Conservation (phyloP, 2,797 vertebrate species). For the Austrolebias charrua region DNA sequence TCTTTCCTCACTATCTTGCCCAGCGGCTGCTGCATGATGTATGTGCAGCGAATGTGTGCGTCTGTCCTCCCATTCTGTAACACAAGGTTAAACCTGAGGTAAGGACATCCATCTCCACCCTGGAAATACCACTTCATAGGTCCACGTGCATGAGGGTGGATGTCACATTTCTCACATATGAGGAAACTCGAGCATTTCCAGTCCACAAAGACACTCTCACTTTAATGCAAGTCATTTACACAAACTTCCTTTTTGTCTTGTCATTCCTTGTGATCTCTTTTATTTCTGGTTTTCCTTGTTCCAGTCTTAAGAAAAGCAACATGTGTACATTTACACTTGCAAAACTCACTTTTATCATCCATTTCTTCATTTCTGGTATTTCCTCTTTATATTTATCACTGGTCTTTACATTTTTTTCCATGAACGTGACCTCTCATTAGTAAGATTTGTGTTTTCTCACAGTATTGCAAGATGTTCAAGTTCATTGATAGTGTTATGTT, state of each 20-base stretch:
- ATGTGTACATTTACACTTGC: background rate
- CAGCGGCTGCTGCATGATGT: conserved; percentile 38
- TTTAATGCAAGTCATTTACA: conserved; percentile 25
- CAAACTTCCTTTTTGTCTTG: conserved; percentile 25
- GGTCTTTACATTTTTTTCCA: too few species aligned
- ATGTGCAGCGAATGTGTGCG: background rate
- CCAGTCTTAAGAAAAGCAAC: background rate
- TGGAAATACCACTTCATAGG: conserved; percentile 38
- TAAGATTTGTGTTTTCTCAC: too few species aligned
- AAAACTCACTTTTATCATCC: background rate
- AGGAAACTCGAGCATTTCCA: conserved; percentile 34
- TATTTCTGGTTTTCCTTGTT: background rate
- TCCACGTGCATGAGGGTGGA: conserved; percentile 20
- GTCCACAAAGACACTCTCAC: conserved; percentile 34
- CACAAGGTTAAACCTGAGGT: conserved; percentile 29
- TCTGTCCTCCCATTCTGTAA: conserved; percentile 9
- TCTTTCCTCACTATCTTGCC: conserved; percentile 66
- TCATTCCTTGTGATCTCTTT: conserved; percentile 22
- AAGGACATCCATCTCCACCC: conserved; percentile 31
- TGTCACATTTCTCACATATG: conserved; percentile 45
- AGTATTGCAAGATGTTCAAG: background rate
- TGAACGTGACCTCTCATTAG: too few species aligned
- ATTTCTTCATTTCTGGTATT: too few species aligned
- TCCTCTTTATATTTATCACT: too few species aligned
- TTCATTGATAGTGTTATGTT: too few species aligned